Base-by-base conservation (phyloP, 2,797 vertebrate species). In the Octomys mimax region DNA sequence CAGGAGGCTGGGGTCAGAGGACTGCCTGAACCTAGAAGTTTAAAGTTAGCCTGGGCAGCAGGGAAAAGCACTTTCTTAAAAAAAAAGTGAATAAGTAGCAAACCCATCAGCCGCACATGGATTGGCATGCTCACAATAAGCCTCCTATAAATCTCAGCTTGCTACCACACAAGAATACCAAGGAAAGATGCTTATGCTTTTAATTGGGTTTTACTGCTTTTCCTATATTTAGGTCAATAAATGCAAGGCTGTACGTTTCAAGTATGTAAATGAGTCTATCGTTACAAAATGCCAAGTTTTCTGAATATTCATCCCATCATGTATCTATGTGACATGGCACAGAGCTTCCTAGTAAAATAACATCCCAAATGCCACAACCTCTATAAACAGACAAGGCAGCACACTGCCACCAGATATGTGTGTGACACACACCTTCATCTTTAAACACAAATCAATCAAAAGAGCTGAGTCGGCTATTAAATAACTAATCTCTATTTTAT, bases 401-500 rank as follows among this genome's bases (percentile, higher is more conserved):
- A 33, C 2, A 21, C 28, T 26, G 52, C 71, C 6, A 3, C 19
- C 71, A 62, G 26, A 11, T 22, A 66, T 64, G 42, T 59, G 57
- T 22, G 62, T 71, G 64, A 81, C 2, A 77, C 18, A 59, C 26
- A 52, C 33, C 19, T 91, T 73, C 52, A 79, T 28, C 49, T 52
- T 52, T 31, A 31, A 52, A 52, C 19, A 78, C 28, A 81, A 95
- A 70, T 22, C 5, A 14, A 66, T 22, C 5, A 14, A 66, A 91
- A 73, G 36, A 86, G 4, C 28, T 71, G 0, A 46, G 13, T 36
- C 81, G 89, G 36, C 24, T 54, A 71, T 14, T 39, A 80, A 71
- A 89, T 33, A 84, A 93, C 7, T 66, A 5, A 94, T n/a, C 26
- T 89, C 78, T 77, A 59, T 36, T 75, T 91, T 82, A 57, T 39